Base-by-base conservation (phyloP, 2,797 vertebrate genomes). In the Sphenopsis melanotis region DNA sequence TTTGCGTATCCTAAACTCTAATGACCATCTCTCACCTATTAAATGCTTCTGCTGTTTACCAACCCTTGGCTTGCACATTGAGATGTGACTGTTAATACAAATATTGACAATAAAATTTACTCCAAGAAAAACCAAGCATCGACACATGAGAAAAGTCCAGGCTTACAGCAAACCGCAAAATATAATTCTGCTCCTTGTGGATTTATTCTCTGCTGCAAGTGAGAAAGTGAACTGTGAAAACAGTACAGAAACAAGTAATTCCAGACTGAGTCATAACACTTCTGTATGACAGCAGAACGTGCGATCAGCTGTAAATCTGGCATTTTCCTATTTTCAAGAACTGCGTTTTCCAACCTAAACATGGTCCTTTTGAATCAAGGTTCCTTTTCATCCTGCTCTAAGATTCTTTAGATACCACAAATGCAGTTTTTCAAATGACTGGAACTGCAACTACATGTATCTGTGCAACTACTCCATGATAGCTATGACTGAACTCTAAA, bases 211-310 rank as follows among this genome's bases (percentile, higher is more conserved):
- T 87, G 68, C 59, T 90, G 32, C 41, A 89, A 90, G 81, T 63
- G 90, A 93, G 83, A 92, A 93, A 87, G 15, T 9, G 70, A 94
- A 82, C 59, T 84, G 70, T 69, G 83, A 87, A 87, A 90, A 82
- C 44, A 82, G 75, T n/a, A 82, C 0, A 0, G 70, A 92, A 93
- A 82, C 39, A 79, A 89, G 70, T 47, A 82, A 92, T 82, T 87
- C 63, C 63, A 89, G 70, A 66, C 2, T 93, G 83, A 96, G 66
- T 83, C 77, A 76, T 49, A 80, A 75, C 0, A 4, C 44, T 87
- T 83, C 64, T 56, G 18, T 50, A 74, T 74, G 60, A 83, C 60
- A 59, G 70, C 47, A 93, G 63, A 89, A 87, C 27, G 59, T 70
- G 39, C 0, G 2, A 89, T 84, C 66, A 76, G 71, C 87, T 87